These are phyloP conservation scores for Musca vetustissima DNA, from an alignment of 1,140 invertebrate genomes.

Conservation along the genomic window DNA sequence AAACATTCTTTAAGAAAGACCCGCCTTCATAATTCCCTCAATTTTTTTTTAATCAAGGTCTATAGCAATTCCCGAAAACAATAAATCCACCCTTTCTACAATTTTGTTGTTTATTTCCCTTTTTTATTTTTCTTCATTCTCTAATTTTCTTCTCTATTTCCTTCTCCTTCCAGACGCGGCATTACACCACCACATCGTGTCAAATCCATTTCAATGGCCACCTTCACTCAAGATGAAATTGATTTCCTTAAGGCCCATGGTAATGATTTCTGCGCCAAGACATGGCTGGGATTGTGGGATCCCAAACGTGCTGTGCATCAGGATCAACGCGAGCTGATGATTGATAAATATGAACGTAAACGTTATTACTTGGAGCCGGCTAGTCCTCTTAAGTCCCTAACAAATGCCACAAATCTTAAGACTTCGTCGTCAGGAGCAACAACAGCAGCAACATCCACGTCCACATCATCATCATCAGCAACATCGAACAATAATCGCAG, in stretches of 20 bases:
- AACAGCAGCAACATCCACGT: slow-evolving; percentile 30
- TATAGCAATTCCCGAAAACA: too few species aligned
- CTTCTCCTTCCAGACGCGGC: slow-evolving; percentile 75
- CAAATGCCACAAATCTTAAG: slow-evolving; percentile 53
- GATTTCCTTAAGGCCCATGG: slow-evolving; percentile 87
- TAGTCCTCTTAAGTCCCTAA: slow-evolving; percentile 56
- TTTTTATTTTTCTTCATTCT: not conserved
- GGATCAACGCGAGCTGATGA: slow-evolving; percentile 90
- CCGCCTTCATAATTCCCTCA: too few species aligned
- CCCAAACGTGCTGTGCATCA: slow-evolving; percentile 66
- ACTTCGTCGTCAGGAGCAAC: slow-evolving; percentile 33
- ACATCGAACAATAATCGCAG: slow-evolving; percentile 10
- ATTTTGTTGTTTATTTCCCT: too few species aligned
- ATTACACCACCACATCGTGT: slow-evolving; percentile 96
- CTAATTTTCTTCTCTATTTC: not conserved
- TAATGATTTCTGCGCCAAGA: slow-evolving; percentile 89
- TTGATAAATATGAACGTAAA: slow-evolving; percentile 91
- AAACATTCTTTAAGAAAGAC: too few species aligned
- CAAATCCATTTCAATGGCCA: slow-evolving; percentile 98
- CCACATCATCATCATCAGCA: slow-evolving; percentile 18
- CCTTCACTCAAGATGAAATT: slow-evolving; percentile 94
- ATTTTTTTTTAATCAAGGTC: too few species aligned
- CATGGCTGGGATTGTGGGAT: slow-evolving; percentile 88
- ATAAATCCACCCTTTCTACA: too few species aligned
- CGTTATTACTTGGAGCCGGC: slow-evolving; percentile 72